Percentiles rank a stretch among this genome's conserved stretches.
phyloP scores from a whole-genome alignment of 2,888 invertebrate species.

The Macrophya alboannulata region DNA sequence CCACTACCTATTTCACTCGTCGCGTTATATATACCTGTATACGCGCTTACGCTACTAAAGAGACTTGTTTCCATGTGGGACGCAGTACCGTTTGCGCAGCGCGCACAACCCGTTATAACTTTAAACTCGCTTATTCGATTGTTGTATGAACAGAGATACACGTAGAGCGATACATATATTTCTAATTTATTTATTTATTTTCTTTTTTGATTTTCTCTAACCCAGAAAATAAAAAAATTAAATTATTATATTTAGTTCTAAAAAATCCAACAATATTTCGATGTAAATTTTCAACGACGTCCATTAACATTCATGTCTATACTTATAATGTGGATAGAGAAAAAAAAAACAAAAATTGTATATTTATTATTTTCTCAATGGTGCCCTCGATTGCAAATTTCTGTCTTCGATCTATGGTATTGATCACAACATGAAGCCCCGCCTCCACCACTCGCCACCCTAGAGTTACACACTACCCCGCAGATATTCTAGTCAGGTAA shows the following conservation, averaged over 20 bases:
- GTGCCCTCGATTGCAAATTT: constrained; percentile 33
- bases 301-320: not conserved
- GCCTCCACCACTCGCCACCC: constrained; percentile 46
- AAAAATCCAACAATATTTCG: not conserved
- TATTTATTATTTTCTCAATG: constrained; percentile 2
- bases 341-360: not conserved
- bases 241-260: not conserved
- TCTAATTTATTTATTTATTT: not conserved
- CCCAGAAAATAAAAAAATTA: not conserved
- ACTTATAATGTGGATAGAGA: not conserved
- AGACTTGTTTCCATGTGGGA: constrained; percentile 70
- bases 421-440: constrained; percentile 54
- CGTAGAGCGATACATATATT: not conserved
- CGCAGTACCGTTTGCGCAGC: constrained; percentile 67
- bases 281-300: not conserved
- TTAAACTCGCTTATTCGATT: constrained; percentile 60
- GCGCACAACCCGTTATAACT: constrained; percentile 67
- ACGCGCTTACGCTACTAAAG: constrained; percentile 33
- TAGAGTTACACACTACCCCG: constrained; percentile 54
- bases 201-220: not conserved
- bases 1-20: constrained; percentile 38
- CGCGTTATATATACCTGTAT: constrained; percentile 38
- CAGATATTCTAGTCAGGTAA: constrained; percentile 55
- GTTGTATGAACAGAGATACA: not conserved
- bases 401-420: constrained; percentile 51